A percentile compares a stretch with the other conserved stretches of the same genome.
phyloP scores from a whole-genome alignment of 2,113 vertebrate species.

The Brienomyrus brachyistius region DNA sequence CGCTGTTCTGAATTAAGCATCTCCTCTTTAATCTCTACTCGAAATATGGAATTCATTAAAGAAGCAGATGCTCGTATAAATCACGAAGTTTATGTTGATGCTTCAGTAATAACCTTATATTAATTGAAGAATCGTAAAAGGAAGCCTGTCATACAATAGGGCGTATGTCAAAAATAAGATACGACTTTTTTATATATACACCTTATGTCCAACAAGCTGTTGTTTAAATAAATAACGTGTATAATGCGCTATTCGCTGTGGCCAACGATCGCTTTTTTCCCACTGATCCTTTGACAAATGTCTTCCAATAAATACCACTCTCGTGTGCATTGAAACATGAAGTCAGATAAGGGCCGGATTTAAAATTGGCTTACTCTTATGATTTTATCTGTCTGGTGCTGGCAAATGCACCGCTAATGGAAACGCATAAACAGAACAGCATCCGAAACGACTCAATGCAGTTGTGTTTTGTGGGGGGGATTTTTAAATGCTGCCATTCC shows the following conservation, averaged over 20 bases:
- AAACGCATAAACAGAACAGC: conserved; percentile 6
- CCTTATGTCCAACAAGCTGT: conserved; percentile 53
- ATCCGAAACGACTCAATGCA: not conserved
- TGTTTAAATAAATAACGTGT: conserved; percentile 23
- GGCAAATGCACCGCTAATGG: not conserved
- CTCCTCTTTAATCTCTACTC: conserved; percentile 19
- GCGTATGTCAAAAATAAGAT: conserved; percentile 40
- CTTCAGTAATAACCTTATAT: conserved; percentile 51
- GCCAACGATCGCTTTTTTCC: not conserved
- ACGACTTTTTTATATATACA: conserved; percentile 18
- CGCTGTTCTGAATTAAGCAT: conserved; percentile 20
- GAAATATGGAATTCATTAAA: conserved; percentile 27
- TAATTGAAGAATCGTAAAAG: conserved; percentile 48
- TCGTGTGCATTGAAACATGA: not conserved
- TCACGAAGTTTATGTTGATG: conserved; percentile 51
- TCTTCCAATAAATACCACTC: not conserved
- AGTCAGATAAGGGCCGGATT: not conserved
- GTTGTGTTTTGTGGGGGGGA: not conserved
- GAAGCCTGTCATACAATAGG: conserved; percentile 25
- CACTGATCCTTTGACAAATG: not conserved
- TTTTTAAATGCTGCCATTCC: not conserved
- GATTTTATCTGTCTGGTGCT: not conserved
- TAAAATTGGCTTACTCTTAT: not conserved
- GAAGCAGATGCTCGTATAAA: conserved; percentile 55
- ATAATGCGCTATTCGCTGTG: not conserved